Conservation (phyloP, 1,140 invertebrate genomes). For the Pseudomyrmex gracilis region DNA sequence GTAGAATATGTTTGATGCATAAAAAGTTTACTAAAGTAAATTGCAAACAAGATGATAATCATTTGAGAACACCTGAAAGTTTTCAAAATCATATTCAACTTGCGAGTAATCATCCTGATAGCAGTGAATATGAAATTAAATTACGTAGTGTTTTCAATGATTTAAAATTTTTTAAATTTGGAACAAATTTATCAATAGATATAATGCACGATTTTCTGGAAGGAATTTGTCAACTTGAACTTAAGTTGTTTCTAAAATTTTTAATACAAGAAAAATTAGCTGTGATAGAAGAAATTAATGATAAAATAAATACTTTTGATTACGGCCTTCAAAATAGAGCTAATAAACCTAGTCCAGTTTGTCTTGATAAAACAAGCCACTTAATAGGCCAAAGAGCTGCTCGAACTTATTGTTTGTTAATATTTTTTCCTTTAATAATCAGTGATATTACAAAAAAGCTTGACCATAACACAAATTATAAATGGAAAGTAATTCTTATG, state of each 20-base stretch:
- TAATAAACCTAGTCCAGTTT: background rate
- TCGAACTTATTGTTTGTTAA: background rate
- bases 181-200: conserved; percentile 6
- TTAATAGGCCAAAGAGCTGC: conserved; percentile 1
- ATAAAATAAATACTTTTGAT: conserved; percentile 9
- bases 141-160: background rate
- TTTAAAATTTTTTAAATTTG: conserved; percentile 5
- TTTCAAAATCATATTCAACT: background rate
- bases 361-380: background rate
- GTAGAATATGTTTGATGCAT: conserved; percentile 16
- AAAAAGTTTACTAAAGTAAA: background rate
- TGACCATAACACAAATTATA: background rate
- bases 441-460: conserved; percentile 10
- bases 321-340: background rate
- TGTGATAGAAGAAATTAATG: background rate
- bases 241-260: background rate
- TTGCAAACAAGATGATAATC: conserved; percentile 3
- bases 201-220: conserved; percentile 3
- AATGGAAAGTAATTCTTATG: background rate
- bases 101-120: background rate
- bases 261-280: background rate
- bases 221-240: background rate
- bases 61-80: background rate
- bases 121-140: background rate
- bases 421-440: too few species aligned